Base-by-base conservation (phyloP, 2,113 vertebrate species). In the Campylomormyrus tamandua region DNA sequence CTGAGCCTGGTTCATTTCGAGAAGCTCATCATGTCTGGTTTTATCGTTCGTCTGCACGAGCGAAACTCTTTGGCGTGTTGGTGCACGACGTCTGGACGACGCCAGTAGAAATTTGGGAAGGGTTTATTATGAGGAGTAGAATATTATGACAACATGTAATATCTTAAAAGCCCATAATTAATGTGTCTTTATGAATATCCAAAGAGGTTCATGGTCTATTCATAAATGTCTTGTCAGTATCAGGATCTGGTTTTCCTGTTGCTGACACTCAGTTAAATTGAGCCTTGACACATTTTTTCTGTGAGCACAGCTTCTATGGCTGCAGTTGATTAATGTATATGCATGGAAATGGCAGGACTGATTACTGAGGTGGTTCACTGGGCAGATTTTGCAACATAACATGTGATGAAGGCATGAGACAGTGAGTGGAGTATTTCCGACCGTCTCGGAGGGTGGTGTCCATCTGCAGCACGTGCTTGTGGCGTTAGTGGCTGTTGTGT, bases 401-500 rank as follows among this genome's bases (percentile, higher is more conserved):
- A 88, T 19, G n/a, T 87, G 85, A 87, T 27, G 49, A 88, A 39
- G 56, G 56, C 87, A 88, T n/a, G 52, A 56, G 86, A 42, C 31
- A 31, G 27, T 45, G 5, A 19, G 87, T 62, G 87, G 85, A 45
- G 46, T 19, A 13, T 21, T 58, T 56, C 53, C 27, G 19, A 21
- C 21, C 3, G 6, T n/a, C 56, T 58, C 17, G 1, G 48, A 48
- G 49, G 49, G 56, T 62, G 56, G 39, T n/a, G 15, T 48, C 80
- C 21, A 0, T 3, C 53, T 4, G 17, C 15, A 58, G 31, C 49
- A 7, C 48, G 24, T 31, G 85, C 15, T 56, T 39, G 10, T 11
- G 53, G 35, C 19, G 53, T 62, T 13, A 15, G 8, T 62, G 56
- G 31, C 58, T 66, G 8, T 88, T 52, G 3, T 56, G 35, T 66